Base-by-base conservation (phyloP, 2,797 vertebrate species). In the Epinephelus malabaricus region DNA sequence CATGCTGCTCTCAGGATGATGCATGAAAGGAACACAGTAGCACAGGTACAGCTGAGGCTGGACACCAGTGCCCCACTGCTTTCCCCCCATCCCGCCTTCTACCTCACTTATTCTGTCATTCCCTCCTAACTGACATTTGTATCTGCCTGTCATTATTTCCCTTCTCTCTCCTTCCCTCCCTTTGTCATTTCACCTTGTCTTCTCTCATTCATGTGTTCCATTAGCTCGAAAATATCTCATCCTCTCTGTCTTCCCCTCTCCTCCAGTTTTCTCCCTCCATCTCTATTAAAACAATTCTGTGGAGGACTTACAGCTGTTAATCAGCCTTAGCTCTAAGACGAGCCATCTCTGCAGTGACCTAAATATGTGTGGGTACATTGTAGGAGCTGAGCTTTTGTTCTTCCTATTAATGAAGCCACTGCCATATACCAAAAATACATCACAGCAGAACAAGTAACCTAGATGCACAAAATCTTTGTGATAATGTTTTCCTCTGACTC, bases 1-100 rank as follows among this genome's bases (percentile, higher is more conserved):
- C 92, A 78, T 27, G 63, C 81, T 34, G 84, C 73, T 85, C 84
- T 81, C 71, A 76, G 84, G 86, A 86, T 90, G 90, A 93, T 92
- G 87, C 88, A 92, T 93, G 78, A 83, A 81, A 50, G 65, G 59
- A 85, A 64, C 85, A 66, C 83, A 65, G 71, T 46, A 59, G 81
- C 78, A 69, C 75, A 78, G 77, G 83, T 86, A 81, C 67, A 63
- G 8, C 46, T 8, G 0, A 75, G 67, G 64, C 83, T 19, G 58
- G 76, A 77, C 73, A 62, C 53, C 12, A 18, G 15, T 12, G 12
- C 17, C 49, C 54, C 30, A 1, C 51, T 23, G 17, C 71, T 66
- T 34, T 34, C 60, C n/a, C 61, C 27, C 17, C 40, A 27, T 19
- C 60, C 64, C 38, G 73, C 17, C 62, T 23, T 21, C 49, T 69